A percentile compares a stretch with the other conserved stretches of the same genome.
These are phyloP conservation scores for Toxotes chatareus DNA, from an alignment of 2,113 vertebrate species.

Conservation along the genomic window DNA sequence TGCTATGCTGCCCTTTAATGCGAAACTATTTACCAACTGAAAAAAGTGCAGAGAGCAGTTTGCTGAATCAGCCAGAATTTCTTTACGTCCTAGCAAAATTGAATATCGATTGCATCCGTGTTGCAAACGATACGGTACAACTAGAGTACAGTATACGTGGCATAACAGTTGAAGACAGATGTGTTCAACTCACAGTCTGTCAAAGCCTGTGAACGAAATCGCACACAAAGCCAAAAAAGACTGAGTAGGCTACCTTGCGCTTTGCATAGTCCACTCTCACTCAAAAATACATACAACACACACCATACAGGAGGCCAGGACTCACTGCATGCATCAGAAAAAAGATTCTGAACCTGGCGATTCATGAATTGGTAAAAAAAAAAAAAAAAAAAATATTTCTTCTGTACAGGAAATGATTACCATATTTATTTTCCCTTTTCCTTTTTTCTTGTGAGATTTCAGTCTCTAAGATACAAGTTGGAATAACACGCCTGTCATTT, in stretches of 20 bases:
- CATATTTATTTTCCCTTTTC: neutral
- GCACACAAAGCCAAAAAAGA: slow-evolving; percentile 22
- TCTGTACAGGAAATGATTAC: neutral
- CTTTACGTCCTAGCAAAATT: slow-evolving; percentile 29
- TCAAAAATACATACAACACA: neutral
- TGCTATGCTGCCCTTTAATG: no score
- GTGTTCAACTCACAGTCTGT: slow-evolving; percentile 28
- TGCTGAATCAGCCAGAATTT: slow-evolving; percentile 33
- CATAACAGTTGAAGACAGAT: slow-evolving; percentile 11
- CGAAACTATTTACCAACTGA: neutral
- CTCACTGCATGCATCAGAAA: neutral
- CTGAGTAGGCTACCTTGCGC: slow-evolving; percentile 22
- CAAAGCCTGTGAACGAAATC: slow-evolving; percentile 32
- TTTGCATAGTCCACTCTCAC: slow-evolving; percentile 22
- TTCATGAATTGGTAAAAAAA: neutral
- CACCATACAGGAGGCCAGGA: neutral
- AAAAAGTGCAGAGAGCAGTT: neutral
- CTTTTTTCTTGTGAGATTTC: neutral
- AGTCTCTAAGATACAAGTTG: neutral
- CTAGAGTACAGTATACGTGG: neutral
- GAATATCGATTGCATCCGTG: slow-evolving; percentile 27
- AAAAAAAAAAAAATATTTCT: neutral
- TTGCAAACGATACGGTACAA: slow-evolving; percentile 16
- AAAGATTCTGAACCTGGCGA: neutral
- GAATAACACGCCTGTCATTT: neutral